phyloP scores from a whole-genome alignment of 2,888 invertebrate genomes.

The Alsophila aescularia region DNA sequence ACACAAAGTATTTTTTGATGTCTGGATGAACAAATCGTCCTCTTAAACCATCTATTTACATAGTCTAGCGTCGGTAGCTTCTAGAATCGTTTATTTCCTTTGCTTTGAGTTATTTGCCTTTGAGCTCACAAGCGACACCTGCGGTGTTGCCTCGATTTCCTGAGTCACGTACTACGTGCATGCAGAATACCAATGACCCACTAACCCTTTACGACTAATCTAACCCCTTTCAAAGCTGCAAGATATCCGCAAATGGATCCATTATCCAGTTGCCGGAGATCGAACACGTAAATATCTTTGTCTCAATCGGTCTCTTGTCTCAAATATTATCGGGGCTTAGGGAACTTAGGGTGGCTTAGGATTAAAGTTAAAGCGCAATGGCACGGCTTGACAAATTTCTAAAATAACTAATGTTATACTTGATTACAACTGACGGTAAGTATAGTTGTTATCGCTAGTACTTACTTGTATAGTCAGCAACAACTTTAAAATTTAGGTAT shows the following conservation, averaged over 20 bases:
- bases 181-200: conserved; percentile 20
- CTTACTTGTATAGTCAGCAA: too few species aligned
- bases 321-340: conserved; percentile 8
- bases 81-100: conserved; percentile 8
- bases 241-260: conserved; percentile 18
- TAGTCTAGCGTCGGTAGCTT: neutral
- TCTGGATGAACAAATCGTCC: neutral
- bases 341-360: neutral
- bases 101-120: conserved; percentile 27
- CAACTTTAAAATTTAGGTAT: too few species aligned
- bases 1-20: neutral
- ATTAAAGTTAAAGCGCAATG: neutral
- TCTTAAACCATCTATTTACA: neutral
- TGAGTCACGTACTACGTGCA: conserved; percentile 12
- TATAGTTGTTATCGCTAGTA: too few species aligned
- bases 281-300: conserved; percentile 14
- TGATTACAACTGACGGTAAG: too few species aligned
- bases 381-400: neutral
- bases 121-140: conserved; percentile 10
- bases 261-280: conserved; percentile 20
- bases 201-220: conserved; percentile 10
- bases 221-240: conserved; percentile 11
- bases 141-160: neutral
- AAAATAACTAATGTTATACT: too few species aligned
- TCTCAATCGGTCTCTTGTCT: conserved; percentile 10